Conservation (phyloP, 2,797 vertebrate genomes). For the Melanotaenia pygmaea region DNA sequence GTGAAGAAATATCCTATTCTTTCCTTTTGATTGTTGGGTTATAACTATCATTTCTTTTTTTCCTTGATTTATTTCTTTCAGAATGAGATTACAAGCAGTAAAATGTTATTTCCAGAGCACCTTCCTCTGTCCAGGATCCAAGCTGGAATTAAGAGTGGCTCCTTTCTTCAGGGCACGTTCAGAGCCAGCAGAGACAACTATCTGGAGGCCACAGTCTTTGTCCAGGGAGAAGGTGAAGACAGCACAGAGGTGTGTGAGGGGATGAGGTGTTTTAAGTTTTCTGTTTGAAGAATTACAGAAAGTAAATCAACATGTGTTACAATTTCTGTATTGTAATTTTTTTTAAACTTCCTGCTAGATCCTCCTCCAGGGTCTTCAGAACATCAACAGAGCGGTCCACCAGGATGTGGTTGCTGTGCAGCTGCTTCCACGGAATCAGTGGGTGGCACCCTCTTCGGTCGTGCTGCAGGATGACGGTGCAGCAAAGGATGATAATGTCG, state of each 20-base stretch:
- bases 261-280: background rate
- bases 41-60: background rate
- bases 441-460: slow-evolving; percentile 91
- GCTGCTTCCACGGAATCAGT: slow-evolving; percentile 85
- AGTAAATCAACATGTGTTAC: background rate
- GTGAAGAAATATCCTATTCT: background rate
- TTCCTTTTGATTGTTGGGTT: background rate
- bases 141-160: slow-evolving; percentile 91
- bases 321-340: background rate
- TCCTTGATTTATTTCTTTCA: slow-evolving; percentile 54
- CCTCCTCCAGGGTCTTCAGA: slow-evolving; percentile 92
- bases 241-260: slow-evolving; percentile 85
- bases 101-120: slow-evolving; percentile 93
- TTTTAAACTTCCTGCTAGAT: slow-evolving; percentile 76
- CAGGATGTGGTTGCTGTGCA: slow-evolving; percentile 95
- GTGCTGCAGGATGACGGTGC: slow-evolving; percentile 92
- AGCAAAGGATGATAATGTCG: slow-evolving; percentile 86
- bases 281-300: background rate
- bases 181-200: slow-evolving; percentile 96
- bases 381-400: slow-evolving; percentile 93
- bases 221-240: slow-evolving; percentile 90
- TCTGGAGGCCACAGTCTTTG: slow-evolving; percentile 94
- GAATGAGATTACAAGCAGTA: slow-evolving; percentile 90
- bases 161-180: slow-evolving; percentile 93
- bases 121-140: slow-evolving; percentile 93